phyloP scores from a whole-genome alignment of 2,113 vertebrate species.

The Trematomus loennbergii region DNA sequence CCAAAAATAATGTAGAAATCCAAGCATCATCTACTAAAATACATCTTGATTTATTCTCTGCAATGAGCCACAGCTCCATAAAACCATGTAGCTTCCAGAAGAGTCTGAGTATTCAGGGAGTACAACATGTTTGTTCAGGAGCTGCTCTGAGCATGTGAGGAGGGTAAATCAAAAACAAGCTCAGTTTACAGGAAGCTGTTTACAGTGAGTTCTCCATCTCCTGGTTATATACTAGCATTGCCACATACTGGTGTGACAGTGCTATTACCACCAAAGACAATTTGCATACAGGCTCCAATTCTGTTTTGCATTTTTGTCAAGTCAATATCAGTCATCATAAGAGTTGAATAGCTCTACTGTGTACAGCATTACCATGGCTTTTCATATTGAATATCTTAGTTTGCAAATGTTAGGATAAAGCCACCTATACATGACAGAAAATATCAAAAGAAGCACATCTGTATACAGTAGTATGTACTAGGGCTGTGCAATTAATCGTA shows the following conservation, averaged over 20 bases:
- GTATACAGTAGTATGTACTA: too few species aligned
- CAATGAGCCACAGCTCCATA: constrained; percentile 2
- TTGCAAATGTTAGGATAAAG: background rate
- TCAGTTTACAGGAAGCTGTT: background rate
- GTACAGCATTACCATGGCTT: background rate
- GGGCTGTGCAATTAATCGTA: too few species aligned
- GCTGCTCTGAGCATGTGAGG: constrained; percentile 29
- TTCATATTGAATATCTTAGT: background rate
- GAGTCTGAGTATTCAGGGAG: constrained; percentile 11
- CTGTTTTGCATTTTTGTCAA: constrained; percentile 9
- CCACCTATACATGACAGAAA: background rate
- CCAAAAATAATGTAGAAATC: background rate
- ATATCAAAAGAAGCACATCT: too few species aligned
- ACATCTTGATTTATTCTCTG: background rate
- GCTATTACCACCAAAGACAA: constrained; percentile 6
- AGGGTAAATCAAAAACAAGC: constrained; percentile 38
- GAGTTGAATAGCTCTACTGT: background rate
- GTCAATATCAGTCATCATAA: background rate
- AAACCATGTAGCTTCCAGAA: constrained; percentile 6
- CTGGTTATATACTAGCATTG: background rate
- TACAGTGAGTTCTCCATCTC: background rate
- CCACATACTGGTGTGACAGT: constrained; percentile 27
- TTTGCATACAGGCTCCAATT: background rate
- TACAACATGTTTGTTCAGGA: constrained; percentile 28
- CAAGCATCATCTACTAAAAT: background rate